phyloP scores from a whole-genome alignment of 2,888 invertebrate genomes.

The Ennomos quercinarius region DNA sequence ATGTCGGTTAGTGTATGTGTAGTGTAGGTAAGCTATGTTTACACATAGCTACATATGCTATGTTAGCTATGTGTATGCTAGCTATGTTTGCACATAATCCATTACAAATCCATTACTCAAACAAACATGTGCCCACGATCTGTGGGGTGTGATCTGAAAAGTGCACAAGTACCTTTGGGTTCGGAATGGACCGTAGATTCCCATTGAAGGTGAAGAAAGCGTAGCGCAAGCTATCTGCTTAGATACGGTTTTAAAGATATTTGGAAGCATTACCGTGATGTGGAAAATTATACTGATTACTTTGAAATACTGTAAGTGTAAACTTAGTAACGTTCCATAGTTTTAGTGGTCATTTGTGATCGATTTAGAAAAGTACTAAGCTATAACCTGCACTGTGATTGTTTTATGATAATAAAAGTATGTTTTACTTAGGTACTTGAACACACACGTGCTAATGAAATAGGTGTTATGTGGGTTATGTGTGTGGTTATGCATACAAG shows the following conservation, averaged over 20 bases:
- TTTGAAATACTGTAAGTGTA: conserved; percentile 18
- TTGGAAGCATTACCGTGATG: conserved; percentile 21
- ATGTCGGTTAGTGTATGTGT: too few species aligned
- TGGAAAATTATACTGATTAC: conserved; percentile 25
- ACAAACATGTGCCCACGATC: too few species aligned
- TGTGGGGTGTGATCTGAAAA: neutral
- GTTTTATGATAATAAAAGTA: too few species aligned
- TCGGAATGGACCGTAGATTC: conserved; percentile 19
- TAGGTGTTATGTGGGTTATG: too few species aligned
- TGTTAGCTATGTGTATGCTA: too few species aligned
- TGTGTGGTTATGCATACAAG: too few species aligned
- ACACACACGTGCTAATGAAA: too few species aligned
- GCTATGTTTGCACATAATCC: too few species aligned
- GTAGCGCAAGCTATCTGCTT: conserved; percentile 21
- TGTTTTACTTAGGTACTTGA: too few species aligned
- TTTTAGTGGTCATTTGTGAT: conserved; percentile 5
- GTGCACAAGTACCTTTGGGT: conserved; percentile 15
- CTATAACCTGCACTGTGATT: neutral
- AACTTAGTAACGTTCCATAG: conserved; percentile 1
- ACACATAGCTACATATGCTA: too few species aligned
- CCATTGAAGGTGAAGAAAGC: conserved; percentile 31
- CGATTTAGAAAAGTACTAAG: neutral
- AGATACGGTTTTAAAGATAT: conserved; percentile 28
- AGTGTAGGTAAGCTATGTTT: too few species aligned
- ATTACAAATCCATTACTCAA: too few species aligned